Evolutionary conservation across 30 jellyfish, hydroid and myxozoan species (phyloP).

Genomic region (Aurelia sp.): DNA sequence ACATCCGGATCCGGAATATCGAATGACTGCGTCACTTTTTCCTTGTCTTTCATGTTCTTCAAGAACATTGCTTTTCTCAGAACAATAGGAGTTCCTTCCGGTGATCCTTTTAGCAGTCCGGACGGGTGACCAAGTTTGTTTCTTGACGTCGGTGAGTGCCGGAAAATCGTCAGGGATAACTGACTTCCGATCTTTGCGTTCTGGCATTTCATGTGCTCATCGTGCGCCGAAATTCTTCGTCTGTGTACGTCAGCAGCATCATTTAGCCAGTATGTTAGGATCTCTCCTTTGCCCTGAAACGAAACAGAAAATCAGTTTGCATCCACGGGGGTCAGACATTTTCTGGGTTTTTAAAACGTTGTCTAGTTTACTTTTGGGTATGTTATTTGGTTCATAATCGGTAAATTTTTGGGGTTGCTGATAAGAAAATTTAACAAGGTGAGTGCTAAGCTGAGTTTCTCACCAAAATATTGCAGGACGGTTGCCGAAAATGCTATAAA

Average conservation of each 20-base stretch:
- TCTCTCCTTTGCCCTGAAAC: constrained; percentile 87
- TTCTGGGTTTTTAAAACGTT: no score
- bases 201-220: neutral
- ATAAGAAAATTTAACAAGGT: no score
- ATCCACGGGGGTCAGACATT: no score
- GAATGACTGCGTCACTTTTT: constrained; percentile 9
- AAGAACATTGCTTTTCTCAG: constrained; percentile 37
- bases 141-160: constrained; percentile 40
- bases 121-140: constrained; percentile 17
- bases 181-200: constrained; percentile 12
- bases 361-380: no score
- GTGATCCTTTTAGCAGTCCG: constrained; percentile 17
- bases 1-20: constrained; percentile 40
- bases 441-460: no score
- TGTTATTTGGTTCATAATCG: no score
- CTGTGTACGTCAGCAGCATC: constrained; percentile 54
- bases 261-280: constrained; percentile 68
- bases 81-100: constrained; percentile 36
- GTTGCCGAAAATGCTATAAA: no score
- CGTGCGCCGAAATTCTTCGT: constrained; percentile 21
- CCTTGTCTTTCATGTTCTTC: constrained; percentile 35
- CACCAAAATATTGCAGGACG: no score
- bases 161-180: constrained; percentile 28
- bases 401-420: no score
- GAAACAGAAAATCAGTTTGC: neutral